These are phyloP conservation scores for Alouatta palliata DNA, from an alignment of 2,113 vertebrate genomes.

Conservation along the genomic window DNA sequence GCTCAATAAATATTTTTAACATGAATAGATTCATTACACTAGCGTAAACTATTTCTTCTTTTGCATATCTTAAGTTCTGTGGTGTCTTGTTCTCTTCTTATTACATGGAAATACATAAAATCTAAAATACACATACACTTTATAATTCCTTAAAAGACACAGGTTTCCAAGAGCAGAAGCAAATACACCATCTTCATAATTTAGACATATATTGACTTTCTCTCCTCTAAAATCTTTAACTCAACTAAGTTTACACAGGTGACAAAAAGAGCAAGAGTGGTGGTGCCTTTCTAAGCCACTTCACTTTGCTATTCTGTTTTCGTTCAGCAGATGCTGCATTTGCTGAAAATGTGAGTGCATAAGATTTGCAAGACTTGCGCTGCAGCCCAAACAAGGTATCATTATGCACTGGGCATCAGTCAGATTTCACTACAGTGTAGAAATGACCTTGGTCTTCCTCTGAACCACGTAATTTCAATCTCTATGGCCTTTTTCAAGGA, in stretches of 20 bases:
- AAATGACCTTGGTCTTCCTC: slow-evolving; percentile 30
- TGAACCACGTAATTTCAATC: not conserved
- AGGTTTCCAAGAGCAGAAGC: not conserved
- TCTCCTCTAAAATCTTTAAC: not conserved
- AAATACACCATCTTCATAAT: not conserved
- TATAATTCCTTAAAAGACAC: not conserved
- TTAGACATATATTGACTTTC: not conserved
- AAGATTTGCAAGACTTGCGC: not conserved
- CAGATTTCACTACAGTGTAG: not conserved
- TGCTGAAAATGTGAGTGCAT: not conserved
- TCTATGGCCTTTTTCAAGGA: not conserved
- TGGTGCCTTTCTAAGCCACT: not conserved
- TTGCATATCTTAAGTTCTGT: slow-evolving; percentile 17
- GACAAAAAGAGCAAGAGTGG: not conserved
- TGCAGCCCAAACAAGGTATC: not conserved
- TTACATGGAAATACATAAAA: not conserved
- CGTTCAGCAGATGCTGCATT: not conserved
- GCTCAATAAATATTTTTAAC: not conserved
- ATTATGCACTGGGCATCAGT: not conserved
- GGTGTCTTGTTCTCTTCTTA: not conserved
- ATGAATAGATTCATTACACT: not conserved
- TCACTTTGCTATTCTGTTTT: not conserved
- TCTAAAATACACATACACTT: not conserved
- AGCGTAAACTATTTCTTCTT: not conserved
- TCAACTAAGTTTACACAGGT: not conserved